A percentile compares a stretch with the other conserved stretches of the same genome.
Evolutionary conservation across 2,888 invertebrate species (phyloP).

Genomic region (Drosophila mayaguana): DNA sequence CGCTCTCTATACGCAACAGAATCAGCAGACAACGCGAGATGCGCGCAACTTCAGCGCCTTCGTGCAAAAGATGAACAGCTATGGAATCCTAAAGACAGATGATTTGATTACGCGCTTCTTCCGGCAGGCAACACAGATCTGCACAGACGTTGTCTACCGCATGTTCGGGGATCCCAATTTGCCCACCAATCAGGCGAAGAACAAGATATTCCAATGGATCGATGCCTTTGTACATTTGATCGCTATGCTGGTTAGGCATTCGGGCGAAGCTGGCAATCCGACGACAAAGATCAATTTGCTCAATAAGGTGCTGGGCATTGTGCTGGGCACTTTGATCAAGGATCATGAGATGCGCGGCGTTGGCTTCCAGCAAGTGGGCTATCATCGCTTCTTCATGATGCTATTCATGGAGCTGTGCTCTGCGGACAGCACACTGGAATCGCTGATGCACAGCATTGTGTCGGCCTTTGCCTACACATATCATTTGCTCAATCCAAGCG

Average conservation of each 20-base stretch:
- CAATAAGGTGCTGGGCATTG: slow-evolving; percentile 97
- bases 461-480: slow-evolving; percentile 98
- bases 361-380: slow-evolving; percentile 97
- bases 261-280: slow-evolving; percentile 95
- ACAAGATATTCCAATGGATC: slow-evolving; percentile 97
- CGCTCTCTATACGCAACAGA: slow-evolving; percentile 91
- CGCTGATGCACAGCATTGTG: slow-evolving; percentile 93
- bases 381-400: slow-evolving; percentile 98
- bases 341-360: slow-evolving; percentile 96
- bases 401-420: slow-evolving; percentile 98
- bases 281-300: slow-evolving; percentile 96
- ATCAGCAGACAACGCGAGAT: slow-evolving; percentile 88
- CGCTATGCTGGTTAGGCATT: slow-evolving; percentile 96
- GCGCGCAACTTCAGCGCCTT: slow-evolving; percentile 97
- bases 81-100: slow-evolving; percentile 98
- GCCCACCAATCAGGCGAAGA: slow-evolving; percentile 89
- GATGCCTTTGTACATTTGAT: slow-evolving; percentile 98
- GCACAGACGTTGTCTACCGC: slow-evolving; percentile 97
- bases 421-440: slow-evolving; percentile 96
- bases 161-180: slow-evolving; percentile 90
- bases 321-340: slow-evolving; percentile 97
- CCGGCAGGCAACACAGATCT: slow-evolving; percentile 97
- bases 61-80: slow-evolving; percentile 98
- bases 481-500: slow-evolving; percentile 95
- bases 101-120: slow-evolving; percentile 99